These are phyloP conservation scores for Trialeurodes vaporariorum DNA, from an alignment of 1,140 invertebrate species.

Conservation along the genomic window DNA sequence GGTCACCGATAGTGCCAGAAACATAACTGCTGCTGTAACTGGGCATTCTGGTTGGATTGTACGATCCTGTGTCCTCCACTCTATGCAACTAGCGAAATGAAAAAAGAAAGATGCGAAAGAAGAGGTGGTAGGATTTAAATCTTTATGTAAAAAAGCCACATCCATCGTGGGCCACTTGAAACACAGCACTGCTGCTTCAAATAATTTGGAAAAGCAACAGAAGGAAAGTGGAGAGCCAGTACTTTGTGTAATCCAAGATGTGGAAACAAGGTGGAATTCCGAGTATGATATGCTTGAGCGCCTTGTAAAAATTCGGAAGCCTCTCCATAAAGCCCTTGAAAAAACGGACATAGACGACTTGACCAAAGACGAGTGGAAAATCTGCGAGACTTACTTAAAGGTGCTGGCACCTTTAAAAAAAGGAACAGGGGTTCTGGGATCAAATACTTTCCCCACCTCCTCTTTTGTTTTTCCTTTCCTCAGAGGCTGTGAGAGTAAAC, in stretches of 20 bases:
- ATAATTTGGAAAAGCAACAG: slow-evolving; percentile 11
- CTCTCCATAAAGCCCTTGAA: background rate
- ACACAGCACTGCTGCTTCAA: slow-evolving; percentile 6
- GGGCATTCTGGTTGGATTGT: too few species aligned
- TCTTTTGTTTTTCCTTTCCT: background rate
- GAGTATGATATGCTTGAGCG: slow-evolving; percentile 16
- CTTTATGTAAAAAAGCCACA: slow-evolving; percentile 13
- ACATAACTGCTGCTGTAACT: too few species aligned
- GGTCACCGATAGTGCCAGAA: too few species aligned
- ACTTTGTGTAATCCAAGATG: slow-evolving; percentile 19
- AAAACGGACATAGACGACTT: background rate
- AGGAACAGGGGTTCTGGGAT: background rate
- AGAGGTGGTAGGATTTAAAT: background rate
- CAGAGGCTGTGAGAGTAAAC: background rate
- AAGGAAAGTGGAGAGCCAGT: slow-evolving; percentile 8
- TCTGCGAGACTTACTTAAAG: background rate
- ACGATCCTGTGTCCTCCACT: too few species aligned
- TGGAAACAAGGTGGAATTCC: slow-evolving; percentile 18
- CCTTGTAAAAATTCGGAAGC: slow-evolving; percentile 11
- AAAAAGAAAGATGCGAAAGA: too few species aligned
- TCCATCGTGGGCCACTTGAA: slow-evolving; percentile 17
- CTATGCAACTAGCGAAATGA: too few species aligned
- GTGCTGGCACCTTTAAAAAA: background rate
- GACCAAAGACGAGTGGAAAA: background rate
- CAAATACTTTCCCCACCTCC: background rate